These are phyloP conservation scores for Eumeta japonica DNA, from an alignment of 1,140 invertebrate species.

Conservation along the genomic window DNA sequence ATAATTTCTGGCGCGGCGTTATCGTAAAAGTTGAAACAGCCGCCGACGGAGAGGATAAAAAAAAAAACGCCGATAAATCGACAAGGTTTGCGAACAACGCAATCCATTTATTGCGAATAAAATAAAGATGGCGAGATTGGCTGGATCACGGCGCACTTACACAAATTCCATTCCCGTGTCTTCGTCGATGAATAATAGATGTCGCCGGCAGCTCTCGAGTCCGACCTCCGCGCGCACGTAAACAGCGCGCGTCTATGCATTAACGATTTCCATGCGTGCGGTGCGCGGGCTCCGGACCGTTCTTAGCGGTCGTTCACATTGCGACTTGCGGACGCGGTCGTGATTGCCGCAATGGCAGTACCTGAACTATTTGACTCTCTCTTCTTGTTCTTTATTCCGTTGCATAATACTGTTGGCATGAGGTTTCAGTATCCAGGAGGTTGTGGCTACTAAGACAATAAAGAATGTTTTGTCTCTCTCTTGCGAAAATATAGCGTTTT, in stretches of 20 bases:
- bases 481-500: no score
- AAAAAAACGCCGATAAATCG: slow-evolving; percentile 32
- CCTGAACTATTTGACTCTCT: no score
- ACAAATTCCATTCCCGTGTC: slow-evolving; percentile 51
- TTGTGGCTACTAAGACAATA: no score
- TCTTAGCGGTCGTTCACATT: no score
- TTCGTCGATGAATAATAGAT: slow-evolving; percentile 52
- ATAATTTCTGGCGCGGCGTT: no score
- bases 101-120: slow-evolving; percentile 51
- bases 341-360: no score
- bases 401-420: no score
- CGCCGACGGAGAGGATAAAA: slow-evolving; percentile 22
- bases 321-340: no score
- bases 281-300: background rate
- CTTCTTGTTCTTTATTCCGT: no score
- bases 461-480: no score
- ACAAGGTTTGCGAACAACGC: slow-evolving; percentile 36
- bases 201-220: slow-evolving; percentile 22
- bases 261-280: background rate
- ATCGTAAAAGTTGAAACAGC: slow-evolving; percentile 18
- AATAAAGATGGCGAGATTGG: slow-evolving; percentile 50
- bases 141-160: slow-evolving; percentile 50
- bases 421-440: no score
- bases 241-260: no score
- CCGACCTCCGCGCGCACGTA: slow-evolving; percentile 17